Conservation (phyloP, 2,113 vertebrate species). For the Tetrax tetrax region DNA sequence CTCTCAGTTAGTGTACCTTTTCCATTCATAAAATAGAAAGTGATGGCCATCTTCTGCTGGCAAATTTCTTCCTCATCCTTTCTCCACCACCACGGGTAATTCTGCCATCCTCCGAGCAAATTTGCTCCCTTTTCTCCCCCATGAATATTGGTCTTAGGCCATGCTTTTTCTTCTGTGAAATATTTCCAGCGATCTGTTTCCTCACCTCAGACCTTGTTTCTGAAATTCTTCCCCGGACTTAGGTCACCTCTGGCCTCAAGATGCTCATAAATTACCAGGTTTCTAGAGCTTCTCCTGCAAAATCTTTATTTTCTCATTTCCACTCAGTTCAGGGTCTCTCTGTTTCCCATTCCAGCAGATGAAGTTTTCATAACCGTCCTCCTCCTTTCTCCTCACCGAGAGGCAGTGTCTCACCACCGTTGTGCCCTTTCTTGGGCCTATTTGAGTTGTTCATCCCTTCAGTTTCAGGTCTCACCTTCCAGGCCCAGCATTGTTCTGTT, state of each 20-base stretch:
- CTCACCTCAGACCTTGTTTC: background rate
- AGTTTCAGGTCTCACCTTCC: background rate
- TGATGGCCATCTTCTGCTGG: background rate
- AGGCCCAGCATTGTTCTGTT: background rate
- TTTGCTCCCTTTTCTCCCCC: background rate
- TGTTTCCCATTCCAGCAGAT: background rate
- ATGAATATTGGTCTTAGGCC: background rate
- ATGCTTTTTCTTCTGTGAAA: background rate
- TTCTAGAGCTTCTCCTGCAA: background rate
- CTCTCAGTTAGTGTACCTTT: background rate
- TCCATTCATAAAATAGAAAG: background rate
- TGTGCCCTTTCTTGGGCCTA: background rate
- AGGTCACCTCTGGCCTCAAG: background rate
- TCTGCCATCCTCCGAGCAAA: background rate
- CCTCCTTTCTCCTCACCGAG: background rate
- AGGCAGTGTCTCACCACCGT: background rate
- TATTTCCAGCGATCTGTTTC: background rate
- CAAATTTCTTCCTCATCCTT: background rate
- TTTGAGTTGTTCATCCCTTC: background rate
- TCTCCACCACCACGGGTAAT: background rate
- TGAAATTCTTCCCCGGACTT: background rate
- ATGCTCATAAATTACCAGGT: background rate
- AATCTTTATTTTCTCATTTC: background rate
- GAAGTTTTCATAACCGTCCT: background rate
- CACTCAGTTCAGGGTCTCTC: background rate